Base-by-base conservation (phyloP, 2,888 invertebrate species). In the Philopedon plagiatum region DNA sequence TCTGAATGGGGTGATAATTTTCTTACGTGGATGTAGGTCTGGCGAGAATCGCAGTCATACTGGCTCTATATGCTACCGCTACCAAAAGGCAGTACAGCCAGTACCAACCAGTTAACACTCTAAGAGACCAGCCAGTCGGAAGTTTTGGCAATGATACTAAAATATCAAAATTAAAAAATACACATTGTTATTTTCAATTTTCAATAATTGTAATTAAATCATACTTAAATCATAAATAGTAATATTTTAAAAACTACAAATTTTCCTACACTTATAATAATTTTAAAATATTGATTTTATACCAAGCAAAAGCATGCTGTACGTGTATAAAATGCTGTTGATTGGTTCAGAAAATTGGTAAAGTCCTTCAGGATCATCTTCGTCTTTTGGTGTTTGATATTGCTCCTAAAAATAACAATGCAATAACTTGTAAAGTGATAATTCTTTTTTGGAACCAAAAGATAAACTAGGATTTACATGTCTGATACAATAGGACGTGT, bases 81-180 rank as follows among this genome's bases (percentile, higher is more conserved):
- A 95, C 88, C 2, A 95, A 86, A 73, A 94, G 90, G 80, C 93
- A 93, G 82, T 94, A 96, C 1, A 95, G 83, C 94, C 94, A 95
- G 85, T 94, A 95, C 92, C 94, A 95, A 0, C 95, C 95, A 1
- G 94, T 94, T 11, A 95, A 86, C 26, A 95, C 86, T 34, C 95
- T 87, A 44, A 95, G 86, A 0, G 95, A 92, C 94, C 95, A 95
- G 13, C 92, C 93, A 13, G 89, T 88, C 0, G 95, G 94, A 76
- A 94, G 86, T 80, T 89, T 90, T 0, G 95, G 94, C 66, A 95
- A 81, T 0, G 94, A 92, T 23, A 95, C 92, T 71, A 15, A 41
- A 61, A 68, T 39, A n/a, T n/a, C n/a, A n/a, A n/a, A n/a, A n/a
- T n/a, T n/a, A n/a, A n/a, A n/a, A n/a, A n/a, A n/a, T n/a, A n/a